Conservation (phyloP, 2,113 vertebrate species). For the Patagioenas fasciata region DNA sequence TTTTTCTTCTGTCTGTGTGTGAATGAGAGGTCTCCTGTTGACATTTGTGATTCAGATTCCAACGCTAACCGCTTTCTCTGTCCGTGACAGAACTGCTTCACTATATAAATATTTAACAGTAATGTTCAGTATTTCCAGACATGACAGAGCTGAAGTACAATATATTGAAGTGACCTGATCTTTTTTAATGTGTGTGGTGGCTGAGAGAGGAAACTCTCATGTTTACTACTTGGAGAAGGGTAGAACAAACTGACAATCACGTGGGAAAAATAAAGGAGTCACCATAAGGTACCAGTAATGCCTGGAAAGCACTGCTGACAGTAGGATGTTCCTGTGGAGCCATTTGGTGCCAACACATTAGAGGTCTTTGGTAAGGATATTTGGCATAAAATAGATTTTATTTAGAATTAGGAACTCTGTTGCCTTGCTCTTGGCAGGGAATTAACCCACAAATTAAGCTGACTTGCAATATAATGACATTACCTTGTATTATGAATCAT, state of each 20-base stretch:
- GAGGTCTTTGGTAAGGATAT: slow-evolving; percentile 55
- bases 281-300: neutral
- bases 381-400: slow-evolving; percentile 64
- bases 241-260: neutral
- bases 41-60: neutral
- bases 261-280: neutral
- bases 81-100: neutral
- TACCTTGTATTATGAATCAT: slow-evolving; percentile 37
- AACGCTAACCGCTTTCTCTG: neutral
- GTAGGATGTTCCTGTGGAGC: slow-evolving; percentile 29
- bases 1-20: neutral
- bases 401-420: slow-evolving; percentile 41
- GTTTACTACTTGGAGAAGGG: neutral
- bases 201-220: slow-evolving; percentile 27
- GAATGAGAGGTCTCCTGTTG: neutral
- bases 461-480: slow-evolving; percentile 62
- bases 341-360: slow-evolving; percentile 65
- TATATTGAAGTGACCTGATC: neutral
- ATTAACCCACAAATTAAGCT: slow-evolving; percentile 66
- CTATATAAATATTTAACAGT: neutral
- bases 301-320: slow-evolving; percentile 43
- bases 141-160: neutral
- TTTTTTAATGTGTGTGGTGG: neutral
- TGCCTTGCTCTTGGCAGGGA: slow-evolving; percentile 50
- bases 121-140: neutral